Evolutionary conservation across 2,797 vertebrate species (phyloP).

Genomic region (Fistularia tabacaria): DNA sequence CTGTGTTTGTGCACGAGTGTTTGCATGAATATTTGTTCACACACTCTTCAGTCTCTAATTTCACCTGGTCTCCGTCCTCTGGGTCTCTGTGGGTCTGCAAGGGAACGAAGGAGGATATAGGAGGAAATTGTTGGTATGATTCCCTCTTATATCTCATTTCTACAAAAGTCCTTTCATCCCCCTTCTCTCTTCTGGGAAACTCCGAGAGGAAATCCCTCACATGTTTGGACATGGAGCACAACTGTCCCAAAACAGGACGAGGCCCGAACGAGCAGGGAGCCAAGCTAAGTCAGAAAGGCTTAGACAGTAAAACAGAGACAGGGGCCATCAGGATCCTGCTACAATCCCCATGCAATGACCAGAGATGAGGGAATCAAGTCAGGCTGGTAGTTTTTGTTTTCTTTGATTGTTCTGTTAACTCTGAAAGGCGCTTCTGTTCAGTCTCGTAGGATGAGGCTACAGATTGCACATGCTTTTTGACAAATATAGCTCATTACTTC

Average conservation of each 20-base stretch:
- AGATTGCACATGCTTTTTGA: slow-evolving; percentile 48
- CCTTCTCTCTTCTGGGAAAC: slow-evolving; percentile 45
- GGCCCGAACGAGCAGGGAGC: slow-evolving; percentile 62
- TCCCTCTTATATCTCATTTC: slow-evolving; percentile 71
- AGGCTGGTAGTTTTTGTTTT: slow-evolving; percentile 52
- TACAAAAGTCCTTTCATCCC: slow-evolving; percentile 64
- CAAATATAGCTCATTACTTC: slow-evolving; percentile 66
- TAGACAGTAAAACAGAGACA: slow-evolving; percentile 65
- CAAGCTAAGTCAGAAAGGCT: slow-evolving; percentile 67
- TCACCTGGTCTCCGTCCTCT: slow-evolving; percentile 31
- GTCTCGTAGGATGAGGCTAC: slow-evolving; percentile 47
- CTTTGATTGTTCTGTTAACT: slow-evolving; percentile 62
- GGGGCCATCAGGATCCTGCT: slow-evolving; percentile 63
- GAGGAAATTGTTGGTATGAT: slow-evolving; percentile 71
- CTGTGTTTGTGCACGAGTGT: slow-evolving; percentile 4
- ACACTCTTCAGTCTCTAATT: slow-evolving; percentile 18
- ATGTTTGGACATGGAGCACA: slow-evolving; percentile 63
- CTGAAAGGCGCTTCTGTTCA: slow-evolving; percentile 43
- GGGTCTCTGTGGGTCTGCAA: slow-evolving; percentile 43
- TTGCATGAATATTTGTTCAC: slow-evolving; percentile 8
- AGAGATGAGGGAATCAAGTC: slow-evolving; percentile 62
- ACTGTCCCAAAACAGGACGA: slow-evolving; percentile 64
- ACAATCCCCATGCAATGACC: slow-evolving; percentile 60
- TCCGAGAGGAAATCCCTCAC: slow-evolving; percentile 70
- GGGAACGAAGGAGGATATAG: slow-evolving; percentile 42